Base-by-base conservation (phyloP, 1,140 invertebrate species). In the Eupeodes corollae region DNA sequence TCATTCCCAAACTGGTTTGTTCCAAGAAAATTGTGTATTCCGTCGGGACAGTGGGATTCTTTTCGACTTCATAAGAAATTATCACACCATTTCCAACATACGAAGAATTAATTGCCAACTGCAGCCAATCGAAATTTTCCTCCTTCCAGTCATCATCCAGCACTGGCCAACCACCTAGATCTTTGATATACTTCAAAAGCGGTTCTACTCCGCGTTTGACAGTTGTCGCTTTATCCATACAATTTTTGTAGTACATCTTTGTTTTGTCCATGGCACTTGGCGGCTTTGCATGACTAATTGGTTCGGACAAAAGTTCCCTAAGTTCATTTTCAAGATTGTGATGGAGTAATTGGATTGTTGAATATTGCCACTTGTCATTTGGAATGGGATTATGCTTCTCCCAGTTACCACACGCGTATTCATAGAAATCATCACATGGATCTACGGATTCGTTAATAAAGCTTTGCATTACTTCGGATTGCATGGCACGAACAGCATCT, bases 1-100 rank as follows among this genome's bases (percentile, higher is more conserved):
- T 88, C 51, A 93, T 71, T 18, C 88, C 88, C 52, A 94, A 73
- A n/a, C 78, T 80, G 0, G 86, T 85, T 70, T 93, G 88, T 73
- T 94, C 89, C 53, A 93, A 78, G 70, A 91, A 88, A 54, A 92
- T 86, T 2, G 91, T 80, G 64, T 90, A 86, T 58, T 83, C 76
- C 54, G 87, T 79, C 1, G 88, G 89, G 69, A 92, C 88, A 59
- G 88, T 89, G 18, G 91, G 87, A 61, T 94, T 88, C 1, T 88
- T 83, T 12, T 84, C 86, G 39, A 93, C 83, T 26, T 26, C 21
- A 26, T 26, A 26, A 26, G 21, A 3, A 26, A 26, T 26, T 26
- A 26, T 26, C 8, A 26, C 21, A 26, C 21, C 21, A 26, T 26
- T 26, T 8, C 83, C 84, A 89, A 61, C 89, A 79, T 0, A 85